Evolutionary conservation across 1,140 invertebrate species (phyloP).

Genomic region (Drosophila trapezifrons): DNA sequence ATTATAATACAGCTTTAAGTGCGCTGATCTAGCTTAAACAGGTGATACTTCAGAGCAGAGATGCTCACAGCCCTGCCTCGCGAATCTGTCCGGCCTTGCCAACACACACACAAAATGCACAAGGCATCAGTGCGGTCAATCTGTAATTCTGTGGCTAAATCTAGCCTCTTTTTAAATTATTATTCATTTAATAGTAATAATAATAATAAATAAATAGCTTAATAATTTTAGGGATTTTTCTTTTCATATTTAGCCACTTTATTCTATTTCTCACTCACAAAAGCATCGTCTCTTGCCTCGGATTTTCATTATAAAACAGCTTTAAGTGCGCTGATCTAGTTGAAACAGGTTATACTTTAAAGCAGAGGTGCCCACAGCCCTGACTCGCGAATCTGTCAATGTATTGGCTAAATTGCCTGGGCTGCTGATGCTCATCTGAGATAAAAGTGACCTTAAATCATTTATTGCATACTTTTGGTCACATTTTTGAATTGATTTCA

Average conservation of each 20-base stretch:
- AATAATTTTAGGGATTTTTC: too few relatives aligned
- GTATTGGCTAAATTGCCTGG: too few relatives aligned
- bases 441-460: background rate
- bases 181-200: too few relatives aligned
- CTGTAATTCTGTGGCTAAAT: background rate
- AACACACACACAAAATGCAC: background rate
- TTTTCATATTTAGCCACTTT: too few relatives aligned
- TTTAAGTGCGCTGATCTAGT: background rate
- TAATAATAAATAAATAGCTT: too few relatives aligned
- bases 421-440: too few relatives aligned
- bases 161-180: background rate
- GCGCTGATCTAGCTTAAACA: too few relatives aligned
- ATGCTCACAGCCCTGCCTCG: background rate
- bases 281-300: background rate
- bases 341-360: too few relatives aligned
- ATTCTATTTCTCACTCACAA: too few relatives aligned
- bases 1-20: background rate
- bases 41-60: background rate
- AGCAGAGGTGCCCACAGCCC: background rate
- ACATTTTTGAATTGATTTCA: background rate
- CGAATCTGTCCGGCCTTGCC: too few relatives aligned
- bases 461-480: background rate
- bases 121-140: background rate
- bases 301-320: background rate
- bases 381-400: background rate